Percentiles rank a stretch among this genome's conserved stretches.
Conservation (phyloP, 2,797 vertebrate species). For the Sebastes reedi region DNA sequence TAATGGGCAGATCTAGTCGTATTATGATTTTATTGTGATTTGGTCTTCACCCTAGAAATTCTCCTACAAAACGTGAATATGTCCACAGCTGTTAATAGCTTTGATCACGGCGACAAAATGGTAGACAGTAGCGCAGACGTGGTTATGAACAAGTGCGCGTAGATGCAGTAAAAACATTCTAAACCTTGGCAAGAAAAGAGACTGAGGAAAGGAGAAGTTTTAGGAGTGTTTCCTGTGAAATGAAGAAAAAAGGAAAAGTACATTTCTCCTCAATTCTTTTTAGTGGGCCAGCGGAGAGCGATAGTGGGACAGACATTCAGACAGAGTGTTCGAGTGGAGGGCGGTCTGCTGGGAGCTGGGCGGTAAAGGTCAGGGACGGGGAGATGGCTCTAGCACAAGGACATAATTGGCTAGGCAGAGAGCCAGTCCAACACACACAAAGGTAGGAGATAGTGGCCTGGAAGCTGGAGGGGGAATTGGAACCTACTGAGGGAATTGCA, state of each 20-base stretch:
- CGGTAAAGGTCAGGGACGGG: conserved; percentile 74
- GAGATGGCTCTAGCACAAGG: conserved; percentile 68
- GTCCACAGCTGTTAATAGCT: conserved; percentile 43
- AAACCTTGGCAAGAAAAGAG: neutral
- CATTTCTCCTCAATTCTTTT: conserved; percentile 4
- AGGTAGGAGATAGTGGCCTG: conserved; percentile 27
- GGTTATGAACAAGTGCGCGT: neutral
- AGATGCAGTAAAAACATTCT: neutral
- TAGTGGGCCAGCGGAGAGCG: conserved; percentile 27
- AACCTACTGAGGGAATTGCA: conserved; percentile 34
- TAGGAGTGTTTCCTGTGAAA: neutral
- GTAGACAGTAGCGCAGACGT: neutral
- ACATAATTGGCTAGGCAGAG: conserved; percentile 72
- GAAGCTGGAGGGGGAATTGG: conserved; percentile 31
- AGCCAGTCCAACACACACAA: conserved; percentile 48
- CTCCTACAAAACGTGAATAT: conserved; percentile 1
- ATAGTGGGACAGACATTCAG: conserved; percentile 56
- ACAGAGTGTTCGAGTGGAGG: conserved; percentile 55
- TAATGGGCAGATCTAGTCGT: conserved; percentile 54
- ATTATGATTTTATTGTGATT: conserved; percentile 60
- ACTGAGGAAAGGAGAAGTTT: neutral
- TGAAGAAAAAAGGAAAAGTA: neutral
- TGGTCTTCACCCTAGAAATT: conserved; percentile 21
- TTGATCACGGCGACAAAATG: conserved; percentile 10
- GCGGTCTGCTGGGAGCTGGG: conserved; percentile 57